These are phyloP conservation scores for Scaptomyza polygonia DNA, from an alignment of 2,888 invertebrate genomes.

Conservation along the genomic window DNA sequence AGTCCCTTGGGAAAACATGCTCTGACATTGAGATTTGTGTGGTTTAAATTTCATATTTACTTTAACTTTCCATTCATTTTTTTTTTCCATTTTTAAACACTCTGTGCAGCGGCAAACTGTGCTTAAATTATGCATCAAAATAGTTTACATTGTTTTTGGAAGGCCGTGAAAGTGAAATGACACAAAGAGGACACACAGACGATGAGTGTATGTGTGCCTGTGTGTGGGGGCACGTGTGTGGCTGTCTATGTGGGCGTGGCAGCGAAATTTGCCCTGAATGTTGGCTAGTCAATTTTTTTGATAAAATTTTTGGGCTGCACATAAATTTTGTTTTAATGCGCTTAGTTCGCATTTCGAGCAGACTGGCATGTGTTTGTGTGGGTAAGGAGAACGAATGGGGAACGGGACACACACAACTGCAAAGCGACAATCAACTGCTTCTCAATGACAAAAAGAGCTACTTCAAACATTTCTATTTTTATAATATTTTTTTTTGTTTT, in stretches of 20 bases:
- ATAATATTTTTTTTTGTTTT: slow-evolving; percentile 37
- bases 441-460: slow-evolving; percentile 9
- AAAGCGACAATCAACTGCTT: slow-evolving; percentile 25
- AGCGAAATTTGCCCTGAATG: slow-evolving; percentile 46
- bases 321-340: slow-evolving; percentile 73
- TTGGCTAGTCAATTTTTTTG: slow-evolving; percentile 67
- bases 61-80: slow-evolving; percentile 53
- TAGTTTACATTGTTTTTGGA: slow-evolving; percentile 47
- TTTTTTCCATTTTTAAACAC: slow-evolving; percentile 20
- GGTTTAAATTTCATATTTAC: slow-evolving; percentile 34
- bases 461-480: slow-evolving; percentile 9
- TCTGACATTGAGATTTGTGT: slow-evolving; percentile 19
- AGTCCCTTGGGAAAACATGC: neutral
- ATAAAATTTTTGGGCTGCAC: slow-evolving; percentile 62
- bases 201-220: neutral
- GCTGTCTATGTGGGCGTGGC: slow-evolving; percentile 38
- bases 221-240: slow-evolving; percentile 6
- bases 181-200: slow-evolving; percentile 29
- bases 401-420: neutral
- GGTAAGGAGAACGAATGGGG: neutral
- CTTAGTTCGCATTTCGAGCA: slow-evolving; percentile 52
- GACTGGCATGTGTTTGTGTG: slow-evolving; percentile 18
- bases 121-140: slow-evolving; percentile 69
- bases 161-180: slow-evolving; percentile 58
- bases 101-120: slow-evolving; percentile 9